Conservation (phyloP, 2,797 vertebrate genomes). For the Lepus townsendii region DNA sequence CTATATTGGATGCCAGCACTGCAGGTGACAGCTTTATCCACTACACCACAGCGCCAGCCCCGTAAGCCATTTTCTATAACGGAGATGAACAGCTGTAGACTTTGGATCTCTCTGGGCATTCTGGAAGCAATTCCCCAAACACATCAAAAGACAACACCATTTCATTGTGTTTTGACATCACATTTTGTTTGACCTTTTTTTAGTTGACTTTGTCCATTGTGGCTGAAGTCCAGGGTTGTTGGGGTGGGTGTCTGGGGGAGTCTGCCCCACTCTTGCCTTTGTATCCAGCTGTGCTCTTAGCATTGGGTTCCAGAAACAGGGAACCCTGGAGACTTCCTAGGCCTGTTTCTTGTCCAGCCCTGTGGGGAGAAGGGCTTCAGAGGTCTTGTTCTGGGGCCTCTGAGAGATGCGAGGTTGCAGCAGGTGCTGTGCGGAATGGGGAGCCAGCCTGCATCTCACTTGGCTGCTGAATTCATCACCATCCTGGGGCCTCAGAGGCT, state of each 20-base stretch:
- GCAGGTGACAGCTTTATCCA: too few species aligned
- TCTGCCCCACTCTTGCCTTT: background rate
- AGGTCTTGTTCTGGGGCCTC: background rate
- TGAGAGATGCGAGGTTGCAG: background rate
- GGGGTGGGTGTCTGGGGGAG: background rate
- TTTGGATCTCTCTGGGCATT: too few species aligned
- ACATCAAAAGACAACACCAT: too few species aligned
- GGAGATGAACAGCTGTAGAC: too few species aligned
- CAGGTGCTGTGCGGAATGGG: background rate
- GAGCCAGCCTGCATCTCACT: accelerated
- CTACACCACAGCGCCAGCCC: too few species aligned
- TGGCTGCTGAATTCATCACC: background rate
- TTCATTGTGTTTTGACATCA: too few species aligned
- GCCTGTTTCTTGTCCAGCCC: background rate
- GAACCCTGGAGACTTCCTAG: background rate
- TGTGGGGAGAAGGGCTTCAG: background rate
- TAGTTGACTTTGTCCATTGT: background rate
- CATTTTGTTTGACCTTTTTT: background rate
- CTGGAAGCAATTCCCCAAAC: too few species aligned
- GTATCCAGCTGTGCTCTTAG: background rate
- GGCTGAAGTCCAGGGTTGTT: background rate
- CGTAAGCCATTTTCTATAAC: too few species aligned
- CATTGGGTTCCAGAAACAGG: background rate
- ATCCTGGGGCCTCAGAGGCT: background rate
- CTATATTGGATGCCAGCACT: too few species aligned